Percentiles rank a stretch among this genome's conserved stretches.
Conservation (phyloP, 2,113 vertebrate genomes). For the Elachura formosa region DNA sequence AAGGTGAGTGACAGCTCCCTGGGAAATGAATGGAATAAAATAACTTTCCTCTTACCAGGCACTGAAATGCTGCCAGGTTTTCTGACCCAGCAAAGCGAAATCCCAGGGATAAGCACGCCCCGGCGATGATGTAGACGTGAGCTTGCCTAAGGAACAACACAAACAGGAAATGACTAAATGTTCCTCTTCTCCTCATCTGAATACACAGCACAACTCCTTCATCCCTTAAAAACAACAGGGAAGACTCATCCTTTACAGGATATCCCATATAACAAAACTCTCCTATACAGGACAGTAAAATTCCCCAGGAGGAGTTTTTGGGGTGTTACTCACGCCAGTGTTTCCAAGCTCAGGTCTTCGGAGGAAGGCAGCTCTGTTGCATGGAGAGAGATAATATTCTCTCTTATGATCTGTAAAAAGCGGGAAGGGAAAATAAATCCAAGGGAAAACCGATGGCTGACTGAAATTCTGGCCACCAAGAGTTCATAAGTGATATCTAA, state of each 20-base stretch:
- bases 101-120: conserved; percentile 92
- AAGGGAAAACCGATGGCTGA: neutral
- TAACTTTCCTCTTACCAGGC: conserved; percentile 76
- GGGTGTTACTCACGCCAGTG: conserved; percentile 82
- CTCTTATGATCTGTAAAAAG: conserved; percentile 86
- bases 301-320: neutral
- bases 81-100: conserved; percentile 95
- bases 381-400: conserved; percentile 83
- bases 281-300: neutral
- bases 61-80: conserved; percentile 93
- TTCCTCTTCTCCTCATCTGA: neutral
- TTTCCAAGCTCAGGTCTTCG: conserved; percentile 94
- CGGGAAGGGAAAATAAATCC: neutral
- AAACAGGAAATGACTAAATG: neutral
- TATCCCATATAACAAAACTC: neutral
- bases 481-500: neutral
- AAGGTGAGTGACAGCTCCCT: neutral
- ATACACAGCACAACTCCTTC: neutral
- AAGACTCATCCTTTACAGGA: neutral
- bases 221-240: neutral
- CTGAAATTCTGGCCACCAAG: neutral
- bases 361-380: conserved; percentile 80
- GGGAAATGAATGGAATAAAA: neutral
- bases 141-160: conserved; percentile 82
- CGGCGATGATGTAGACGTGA: conserved; percentile 95